phyloP scores from a whole-genome alignment of 2,113 vertebrate species.

The Equus quagga region DNA sequence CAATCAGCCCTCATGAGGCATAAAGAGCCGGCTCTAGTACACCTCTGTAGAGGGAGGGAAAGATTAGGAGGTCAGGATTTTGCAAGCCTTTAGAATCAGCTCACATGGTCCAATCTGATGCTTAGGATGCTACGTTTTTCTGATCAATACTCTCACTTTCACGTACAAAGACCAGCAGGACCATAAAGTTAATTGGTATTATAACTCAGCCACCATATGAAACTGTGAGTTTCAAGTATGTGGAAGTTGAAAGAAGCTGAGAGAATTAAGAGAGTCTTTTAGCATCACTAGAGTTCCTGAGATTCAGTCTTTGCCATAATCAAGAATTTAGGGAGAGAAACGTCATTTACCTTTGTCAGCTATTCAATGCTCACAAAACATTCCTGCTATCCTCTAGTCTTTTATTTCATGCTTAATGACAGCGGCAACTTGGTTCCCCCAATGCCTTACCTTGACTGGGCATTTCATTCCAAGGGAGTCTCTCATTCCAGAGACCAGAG shows the following conservation, averaged over 20 bases:
- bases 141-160: not conserved
- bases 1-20: not conserved
- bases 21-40: not conserved
- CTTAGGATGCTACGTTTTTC: not conserved
- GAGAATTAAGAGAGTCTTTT: not conserved
- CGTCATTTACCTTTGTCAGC: not conserved
- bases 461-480: not conserved
- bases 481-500: not conserved
- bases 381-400: not conserved
- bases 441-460: not conserved
- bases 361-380: not conserved
- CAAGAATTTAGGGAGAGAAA: not conserved
- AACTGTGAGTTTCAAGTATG: not conserved
- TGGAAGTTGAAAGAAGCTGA: not conserved
- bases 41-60: too few relatives aligned
- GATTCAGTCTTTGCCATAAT: not conserved
- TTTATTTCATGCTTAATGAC: slow-evolving; percentile 9
- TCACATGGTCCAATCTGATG: not conserved
- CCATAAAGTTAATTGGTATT: not conserved
- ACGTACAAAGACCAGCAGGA: not conserved
- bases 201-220: not conserved
- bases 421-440: not conserved
- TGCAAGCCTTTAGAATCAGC: not conserved
- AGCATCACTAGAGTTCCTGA: not conserved
- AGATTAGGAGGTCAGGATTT: accelerated